Base-by-base conservation (phyloP, 2,113 vertebrate species). In the Sceloporus undulatus region DNA sequence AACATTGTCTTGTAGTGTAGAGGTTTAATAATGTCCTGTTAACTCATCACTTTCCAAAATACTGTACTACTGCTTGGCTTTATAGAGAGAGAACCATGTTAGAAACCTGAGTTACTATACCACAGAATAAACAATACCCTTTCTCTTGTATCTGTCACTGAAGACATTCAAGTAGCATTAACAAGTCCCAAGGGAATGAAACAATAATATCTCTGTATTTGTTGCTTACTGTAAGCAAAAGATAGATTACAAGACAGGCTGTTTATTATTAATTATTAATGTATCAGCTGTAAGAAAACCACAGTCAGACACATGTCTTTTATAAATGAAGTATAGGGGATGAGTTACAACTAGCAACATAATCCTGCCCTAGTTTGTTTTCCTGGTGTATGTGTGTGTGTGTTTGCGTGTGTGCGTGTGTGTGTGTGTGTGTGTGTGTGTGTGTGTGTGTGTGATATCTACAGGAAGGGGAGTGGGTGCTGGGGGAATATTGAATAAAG, bases 231-330 rank as follows among this genome's bases (percentile, higher is more conserved):
- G 90, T 94, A 95, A 96, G 90, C 94, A 94, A 91, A 90, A 89
- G 92, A 90, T 89, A 81, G 94, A 93, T 95, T 94, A 94, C 93
- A 92, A 95, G 93, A 90, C 40, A 88, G 90, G 27, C 92, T 94
- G 91, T 95, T 95, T 95, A 94, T 94, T 93, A 93, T 95, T 93
- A 94, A 95, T 96, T 94, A 94, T 94, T 95, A 85, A 94, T 94
- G 85, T 91, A 84, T 90, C 87, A 80, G 88, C 86, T 90, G 82
- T 94, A 92, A 87, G 76, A 89, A 73, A 82, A 23, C 8, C 52
- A 90, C 0, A 0, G 79, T 40, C 88, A 80, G 85, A 92, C 90
- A 29, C 68, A 70, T 11, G 0, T 56, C 88, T 89, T 92, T 94
- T 94, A 84, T 89, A 89, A 42, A 29, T 66, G 84, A 54, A 87